Evolutionary conservation across 2,113 vertebrate genomes (phyloP).

Genomic region (Callocephalon fimbriatum): DNA sequence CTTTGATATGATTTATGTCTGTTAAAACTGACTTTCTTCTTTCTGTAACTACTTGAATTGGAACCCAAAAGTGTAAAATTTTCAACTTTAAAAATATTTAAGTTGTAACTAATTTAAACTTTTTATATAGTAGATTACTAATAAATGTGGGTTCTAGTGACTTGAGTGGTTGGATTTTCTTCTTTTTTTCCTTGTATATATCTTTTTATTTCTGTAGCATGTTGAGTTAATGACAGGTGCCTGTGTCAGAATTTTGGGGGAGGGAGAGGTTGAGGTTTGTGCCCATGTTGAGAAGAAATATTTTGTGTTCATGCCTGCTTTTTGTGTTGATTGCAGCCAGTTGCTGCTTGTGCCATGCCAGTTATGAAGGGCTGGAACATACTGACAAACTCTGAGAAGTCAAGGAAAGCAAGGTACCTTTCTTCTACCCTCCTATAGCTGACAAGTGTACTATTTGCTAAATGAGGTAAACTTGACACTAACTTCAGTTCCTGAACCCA

Average conservation of each 20-base stretch:
- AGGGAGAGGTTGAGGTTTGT: background rate
- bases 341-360: constrained; percentile 96
- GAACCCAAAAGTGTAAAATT: background rate
- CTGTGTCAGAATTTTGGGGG: background rate
- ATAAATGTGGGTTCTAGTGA: background rate
- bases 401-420: constrained; percentile 91
- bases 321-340: constrained; percentile 81
- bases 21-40: background rate
- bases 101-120: background rate
- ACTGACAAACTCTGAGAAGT: constrained; percentile 93
- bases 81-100: background rate
- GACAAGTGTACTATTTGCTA: background rate
- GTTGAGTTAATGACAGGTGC: background rate
- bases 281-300: background rate
- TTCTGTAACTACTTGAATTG: background rate
- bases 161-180: background rate
- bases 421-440: background rate
- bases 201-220: background rate
- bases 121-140: background rate
- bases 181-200: background rate
- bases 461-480: background rate
- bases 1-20: background rate
- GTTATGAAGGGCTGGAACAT: constrained; percentile 99
- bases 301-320: background rate
- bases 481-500: constrained; percentile 1